Evolutionary conservation across 2,888 invertebrate genomes (phyloP), one percentile per base, ranked within the genome.

Genomic region (Physocephala rufipes): DNA sequence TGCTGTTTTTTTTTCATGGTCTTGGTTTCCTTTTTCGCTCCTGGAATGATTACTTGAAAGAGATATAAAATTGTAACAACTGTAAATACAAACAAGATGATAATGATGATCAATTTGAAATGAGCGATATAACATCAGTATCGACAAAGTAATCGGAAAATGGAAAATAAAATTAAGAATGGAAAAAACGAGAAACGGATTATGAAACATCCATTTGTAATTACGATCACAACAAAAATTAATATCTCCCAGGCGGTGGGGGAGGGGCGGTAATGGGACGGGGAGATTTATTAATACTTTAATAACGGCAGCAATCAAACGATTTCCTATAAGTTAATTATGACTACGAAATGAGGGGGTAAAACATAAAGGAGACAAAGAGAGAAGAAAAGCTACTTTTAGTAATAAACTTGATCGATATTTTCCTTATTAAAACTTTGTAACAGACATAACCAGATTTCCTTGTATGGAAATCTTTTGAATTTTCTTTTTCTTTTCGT

Each of bases 321-420:
- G n/a, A 59, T 59, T 67, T 67, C 61, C 67, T 67, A 47, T 28
- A 51, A 65, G n/a, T 65, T 63, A 45, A 63, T 63, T 63, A 63
- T 63, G 63, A 24, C 63, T 63, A 21, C 16, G 45, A 63, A 63
- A 47, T 43, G 45, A 43, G n/a, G n/a, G n/a, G n/a, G n/a, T n/a
- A 47, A 63, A 43, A 36, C 36, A 36, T 7, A 36, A 36, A 36
- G 9, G 9, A 36, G 36, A 36, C 4, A 36, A 36, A 36, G 36
- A 4, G 9, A 36, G 9, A 36, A 4, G 36, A 19, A 47, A 64
- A 24, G 47, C 63, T 70, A 64, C 30, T 47, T 64, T 70, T 70
- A 58, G 70, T 70, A 53, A 64, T 70, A 70, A 70, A 64, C 55
- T 64, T 70, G 64, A 61, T 59, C 45, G 26, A 58, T 53, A 59